phyloP scores from a whole-genome alignment of 2,888 invertebrate genomes.

The Sipunculus nudus region DNA sequence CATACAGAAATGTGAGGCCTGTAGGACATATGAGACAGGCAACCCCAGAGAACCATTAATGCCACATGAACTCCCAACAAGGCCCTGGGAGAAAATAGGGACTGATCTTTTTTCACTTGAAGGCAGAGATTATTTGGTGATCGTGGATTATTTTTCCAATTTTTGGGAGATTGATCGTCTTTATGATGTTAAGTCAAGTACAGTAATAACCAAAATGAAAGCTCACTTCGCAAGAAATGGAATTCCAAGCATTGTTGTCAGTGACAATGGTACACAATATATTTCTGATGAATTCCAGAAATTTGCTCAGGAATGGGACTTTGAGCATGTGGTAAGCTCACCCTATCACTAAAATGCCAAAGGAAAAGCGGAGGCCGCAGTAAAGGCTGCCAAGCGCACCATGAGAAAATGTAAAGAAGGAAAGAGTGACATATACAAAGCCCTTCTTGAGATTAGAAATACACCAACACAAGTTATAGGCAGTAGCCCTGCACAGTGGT shows the following conservation, averaged over 20 bases:
- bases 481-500: background rate
- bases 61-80: slow-evolving; percentile 19
- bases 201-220: slow-evolving; percentile 27
- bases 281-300: slow-evolving; percentile 16
- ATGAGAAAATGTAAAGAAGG: slow-evolving; percentile 16
- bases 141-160: slow-evolving; percentile 33
- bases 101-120: slow-evolving; percentile 34
- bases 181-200: slow-evolving; percentile 14
- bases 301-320: slow-evolving; percentile 31
- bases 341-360: slow-evolving; percentile 34
- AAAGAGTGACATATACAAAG: background rate
- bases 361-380: slow-evolving; percentile 37
- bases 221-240: slow-evolving; percentile 24
- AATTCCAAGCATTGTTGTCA: slow-evolving; percentile 20
- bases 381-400: slow-evolving; percentile 33
- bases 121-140: slow-evolving; percentile 31
- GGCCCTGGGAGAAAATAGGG: slow-evolving; percentile 37
- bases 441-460: slow-evolving; percentile 8
- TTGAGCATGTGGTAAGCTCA: slow-evolving; percentile 31
- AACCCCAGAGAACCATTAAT: slow-evolving; percentile 19
- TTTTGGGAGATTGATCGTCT: slow-evolving; percentile 33
- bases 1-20: too few relatives aligned
- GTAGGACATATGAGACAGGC: background rate
- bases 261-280: slow-evolving; percentile 35
- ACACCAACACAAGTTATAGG: background rate